These are phyloP conservation scores for Pangasius macronema DNA, from an alignment of 2,797 vertebrate species.

Conservation along the genomic window DNA sequence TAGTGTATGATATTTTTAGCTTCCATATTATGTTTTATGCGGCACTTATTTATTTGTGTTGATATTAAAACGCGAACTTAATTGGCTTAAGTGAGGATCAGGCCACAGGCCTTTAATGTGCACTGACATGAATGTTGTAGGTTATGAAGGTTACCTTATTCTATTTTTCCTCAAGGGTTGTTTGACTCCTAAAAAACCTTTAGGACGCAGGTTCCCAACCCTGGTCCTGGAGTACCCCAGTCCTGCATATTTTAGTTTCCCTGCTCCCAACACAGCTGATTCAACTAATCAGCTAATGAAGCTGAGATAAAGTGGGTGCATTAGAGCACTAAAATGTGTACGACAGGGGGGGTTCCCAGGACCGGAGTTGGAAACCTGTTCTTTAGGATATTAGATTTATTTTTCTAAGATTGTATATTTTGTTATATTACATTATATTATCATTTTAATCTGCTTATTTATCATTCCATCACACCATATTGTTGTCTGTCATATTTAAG, in stretches of 20 bases:
- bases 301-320: not conserved
- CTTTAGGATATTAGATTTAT: not conserved
- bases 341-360: not conserved
- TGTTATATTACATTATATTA: not conserved
- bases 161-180: not conserved
- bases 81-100: not conserved
- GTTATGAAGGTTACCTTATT: not conserved
- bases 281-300: not conserved
- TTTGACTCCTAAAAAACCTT: not conserved
- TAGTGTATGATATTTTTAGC: conserved; percentile 35
- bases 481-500: not conserved
- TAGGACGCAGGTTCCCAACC: not conserved
- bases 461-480: not conserved
- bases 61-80: not conserved
- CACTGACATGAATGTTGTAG: not conserved
- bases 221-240: not conserved
- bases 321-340: not conserved
- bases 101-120: not conserved
- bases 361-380: not conserved
- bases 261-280: not conserved
- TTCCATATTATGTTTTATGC: not conserved
- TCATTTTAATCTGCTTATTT: not conserved
- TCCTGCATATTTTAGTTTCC: not conserved
- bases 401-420: not conserved
- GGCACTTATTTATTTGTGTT: not conserved